Evolutionary conservation across 2,888 invertebrate species (phyloP), one percentile per base, ranked within the genome.

Genomic region (Dolichomitus sp.): DNA sequence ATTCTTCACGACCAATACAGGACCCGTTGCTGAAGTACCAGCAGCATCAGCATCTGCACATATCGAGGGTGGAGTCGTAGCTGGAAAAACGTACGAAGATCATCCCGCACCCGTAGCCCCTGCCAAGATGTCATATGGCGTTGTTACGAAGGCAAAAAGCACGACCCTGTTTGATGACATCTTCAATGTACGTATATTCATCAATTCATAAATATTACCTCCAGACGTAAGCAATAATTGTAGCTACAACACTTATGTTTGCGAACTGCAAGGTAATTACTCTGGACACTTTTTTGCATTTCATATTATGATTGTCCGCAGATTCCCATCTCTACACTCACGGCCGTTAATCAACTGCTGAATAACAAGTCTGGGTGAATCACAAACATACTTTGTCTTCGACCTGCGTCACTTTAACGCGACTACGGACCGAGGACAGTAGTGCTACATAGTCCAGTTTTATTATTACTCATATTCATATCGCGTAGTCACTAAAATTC

Each of bases 251-350:
- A 50, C 52, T 4, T 7, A 17, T 9, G 9, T 23, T 23, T 23
- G 45, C 2, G 9, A 69, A 4, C 57, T 4, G n/a, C 40, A 4
- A 11, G 59, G 52, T 75, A 73, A 78, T 61, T 70, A 33, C 40
- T 52, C n/a, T 0, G 9, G 63, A 52, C 45, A 19, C 33, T 63
- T 81, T 82, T 66, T 87, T 54, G 33, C 11, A 12, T 11, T 66
- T 50, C 66, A 81, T 75, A 83, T 94, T 94, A 23, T 30, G 23
- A 57, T 74, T 70, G 40, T 77, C 72, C 59, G 27, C 93, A 96
- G 96, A 96, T 96, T 87, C 96, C 96, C 78, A 96, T 96, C 89
- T 95, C 96, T 66, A 95, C 96, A 0, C 92, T 96, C 73, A 95
- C 95, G 48, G 96, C 96, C 11, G 96, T 96, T 1, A 96, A 95